phyloP scores from a whole-genome alignment of 2,113 vertebrate genomes.

The Xiphophorus couchianus region DNA sequence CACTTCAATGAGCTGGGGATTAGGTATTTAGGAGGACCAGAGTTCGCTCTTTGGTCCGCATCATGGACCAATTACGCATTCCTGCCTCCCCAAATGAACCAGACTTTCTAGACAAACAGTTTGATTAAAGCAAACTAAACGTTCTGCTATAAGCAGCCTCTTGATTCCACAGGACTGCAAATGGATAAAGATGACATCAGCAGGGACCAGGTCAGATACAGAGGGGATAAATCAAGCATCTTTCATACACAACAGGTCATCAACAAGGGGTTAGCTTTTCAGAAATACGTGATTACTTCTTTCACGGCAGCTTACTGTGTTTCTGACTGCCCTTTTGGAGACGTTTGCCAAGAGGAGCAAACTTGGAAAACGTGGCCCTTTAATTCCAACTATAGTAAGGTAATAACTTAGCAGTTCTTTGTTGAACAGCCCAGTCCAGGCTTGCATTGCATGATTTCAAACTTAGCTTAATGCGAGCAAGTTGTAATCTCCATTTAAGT shows the following conservation, averaged over 20 bases:
- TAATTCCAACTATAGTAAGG: conserved; percentile 30
- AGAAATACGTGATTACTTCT: neutral
- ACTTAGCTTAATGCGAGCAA: neutral
- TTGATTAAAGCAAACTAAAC: no score
- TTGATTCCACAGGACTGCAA: conserved; percentile 22
- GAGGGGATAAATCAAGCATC: conserved; percentile 2
- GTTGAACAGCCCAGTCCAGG: conserved; percentile 4
- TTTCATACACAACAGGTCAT: neutral
- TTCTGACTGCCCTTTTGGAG: conserved; percentile 24
- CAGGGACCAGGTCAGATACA: conserved; percentile 2
- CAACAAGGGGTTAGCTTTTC: neutral
- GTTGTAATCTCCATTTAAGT: neutral
- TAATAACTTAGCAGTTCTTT: conserved; percentile 22
- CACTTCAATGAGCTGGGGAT: no score
- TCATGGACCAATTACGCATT: no score
- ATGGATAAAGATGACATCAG: neutral
- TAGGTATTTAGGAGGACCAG: no score
- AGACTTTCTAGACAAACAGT: no score
- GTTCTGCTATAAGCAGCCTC: neutral
- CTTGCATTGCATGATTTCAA: neutral
- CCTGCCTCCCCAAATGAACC: no score
- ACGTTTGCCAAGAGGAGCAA: conserved; percentile 35
- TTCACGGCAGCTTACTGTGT: conserved; percentile 3
- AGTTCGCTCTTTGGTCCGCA: no score
- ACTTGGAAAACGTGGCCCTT: conserved; percentile 12